These are phyloP conservation scores for Thunnus albacares DNA, from an alignment of 2,797 vertebrate species.

Conservation along the genomic window DNA sequence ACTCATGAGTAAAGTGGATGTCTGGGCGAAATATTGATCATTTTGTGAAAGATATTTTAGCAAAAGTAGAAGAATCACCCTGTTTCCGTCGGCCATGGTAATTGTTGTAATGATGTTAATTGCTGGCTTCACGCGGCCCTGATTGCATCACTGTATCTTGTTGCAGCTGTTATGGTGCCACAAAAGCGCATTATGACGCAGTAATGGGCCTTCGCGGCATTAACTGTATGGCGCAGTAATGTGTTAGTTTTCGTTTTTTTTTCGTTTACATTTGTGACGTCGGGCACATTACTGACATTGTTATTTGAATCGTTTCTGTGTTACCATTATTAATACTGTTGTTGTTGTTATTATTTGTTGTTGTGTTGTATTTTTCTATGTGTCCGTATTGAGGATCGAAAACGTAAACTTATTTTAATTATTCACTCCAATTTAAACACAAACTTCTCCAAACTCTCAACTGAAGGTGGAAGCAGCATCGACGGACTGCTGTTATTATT, in stretches of 20 bases:
- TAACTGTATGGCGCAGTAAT: not conserved
- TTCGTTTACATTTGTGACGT: not conserved
- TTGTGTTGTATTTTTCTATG: not conserved
- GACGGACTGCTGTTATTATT: not conserved
- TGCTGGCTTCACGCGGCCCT: not conserved
- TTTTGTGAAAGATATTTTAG: not conserved
- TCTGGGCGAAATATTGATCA: not conserved
- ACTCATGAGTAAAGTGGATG: no score
- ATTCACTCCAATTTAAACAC: no score
- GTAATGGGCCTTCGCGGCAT: conserved; percentile 4
- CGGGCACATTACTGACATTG: not conserved
- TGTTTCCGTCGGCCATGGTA: not conserved
- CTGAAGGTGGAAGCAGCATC: not conserved
- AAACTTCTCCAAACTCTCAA: not conserved
- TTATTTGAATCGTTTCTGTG: not conserved
- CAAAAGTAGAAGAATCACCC: not conserved
- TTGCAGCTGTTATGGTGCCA: not conserved
- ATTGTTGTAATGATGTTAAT: not conserved
- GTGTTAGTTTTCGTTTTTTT: no score
- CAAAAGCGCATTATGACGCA: not conserved
- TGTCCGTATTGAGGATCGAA: not conserved
- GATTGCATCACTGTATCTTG: not conserved
- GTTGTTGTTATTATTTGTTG: conserved; percentile 9
- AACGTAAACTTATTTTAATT: no score
- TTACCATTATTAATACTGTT: not conserved